Conservation (phyloP, 2,113 vertebrate genomes). For the Noturus placidus region DNA sequence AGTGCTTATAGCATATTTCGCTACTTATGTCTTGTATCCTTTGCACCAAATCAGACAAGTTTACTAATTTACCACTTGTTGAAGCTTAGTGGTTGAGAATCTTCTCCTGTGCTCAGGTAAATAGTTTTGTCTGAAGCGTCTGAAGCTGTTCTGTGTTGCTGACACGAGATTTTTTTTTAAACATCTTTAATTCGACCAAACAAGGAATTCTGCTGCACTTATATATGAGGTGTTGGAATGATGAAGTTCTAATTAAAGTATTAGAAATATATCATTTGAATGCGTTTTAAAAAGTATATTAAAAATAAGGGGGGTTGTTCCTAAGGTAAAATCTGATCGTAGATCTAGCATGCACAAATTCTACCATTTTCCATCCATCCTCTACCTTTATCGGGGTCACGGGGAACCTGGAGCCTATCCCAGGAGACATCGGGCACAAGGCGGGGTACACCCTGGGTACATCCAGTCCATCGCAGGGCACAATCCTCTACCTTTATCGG, state of each 20-base stretch:
- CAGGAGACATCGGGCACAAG: too few species aligned
- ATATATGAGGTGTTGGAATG: not conserved
- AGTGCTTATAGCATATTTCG: slow-evolving; percentile 95
- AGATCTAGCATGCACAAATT: too few species aligned
- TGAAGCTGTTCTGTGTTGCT: not conserved
- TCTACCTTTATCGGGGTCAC: too few species aligned
- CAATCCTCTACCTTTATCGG: too few species aligned
- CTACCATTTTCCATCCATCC: too few species aligned
- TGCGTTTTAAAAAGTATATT: not conserved
- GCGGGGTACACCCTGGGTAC: too few species aligned
- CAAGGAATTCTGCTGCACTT: not conserved
- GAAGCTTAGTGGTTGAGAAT: not conserved
- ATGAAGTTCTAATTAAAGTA: not conserved
- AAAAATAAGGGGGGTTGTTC: not conserved
- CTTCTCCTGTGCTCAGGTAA: not conserved
- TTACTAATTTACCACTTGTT: not conserved
- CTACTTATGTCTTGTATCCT: slow-evolving; percentile 99
- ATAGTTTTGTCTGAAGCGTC: not conserved
- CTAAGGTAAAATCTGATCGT: not conserved
- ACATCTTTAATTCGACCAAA: not conserved
- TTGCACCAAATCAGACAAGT: slow-evolving; percentile 52
- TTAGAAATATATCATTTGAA: not conserved
- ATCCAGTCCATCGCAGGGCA: too few species aligned
- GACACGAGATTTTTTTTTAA: not conserved
- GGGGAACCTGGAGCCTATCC: too few species aligned